These are phyloP conservation scores for Sterrhoptilus dennistouni DNA, from an alignment of 2,113 vertebrate species.

Conservation along the genomic window DNA sequence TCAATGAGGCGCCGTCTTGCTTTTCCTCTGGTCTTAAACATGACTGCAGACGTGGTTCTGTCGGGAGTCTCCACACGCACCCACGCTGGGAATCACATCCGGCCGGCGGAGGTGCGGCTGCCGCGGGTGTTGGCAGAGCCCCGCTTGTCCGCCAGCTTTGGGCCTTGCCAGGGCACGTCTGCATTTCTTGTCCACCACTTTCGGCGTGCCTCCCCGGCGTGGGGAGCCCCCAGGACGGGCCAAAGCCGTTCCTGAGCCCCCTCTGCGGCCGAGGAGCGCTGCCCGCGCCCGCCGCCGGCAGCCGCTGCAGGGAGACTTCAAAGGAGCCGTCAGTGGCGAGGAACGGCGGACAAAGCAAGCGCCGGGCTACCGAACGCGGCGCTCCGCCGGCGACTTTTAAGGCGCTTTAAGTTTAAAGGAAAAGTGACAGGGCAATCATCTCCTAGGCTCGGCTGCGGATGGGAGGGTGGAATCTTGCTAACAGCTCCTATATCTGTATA, in stretches of 20 bases:
- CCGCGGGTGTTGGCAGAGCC: neutral
- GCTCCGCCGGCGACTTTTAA: neutral
- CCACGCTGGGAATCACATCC: accelerated
- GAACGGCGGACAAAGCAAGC: neutral
- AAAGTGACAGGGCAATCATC: neutral
- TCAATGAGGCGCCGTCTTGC: neutral
- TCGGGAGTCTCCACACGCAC: accelerated
- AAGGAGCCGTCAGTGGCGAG: neutral
- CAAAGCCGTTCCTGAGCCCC: accelerated
- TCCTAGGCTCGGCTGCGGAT: neutral
- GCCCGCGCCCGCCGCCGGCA: neutral
- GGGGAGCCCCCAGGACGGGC: neutral
- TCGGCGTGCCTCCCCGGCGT: no score
- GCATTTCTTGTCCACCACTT: neutral
- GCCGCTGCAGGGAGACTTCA: neutral
- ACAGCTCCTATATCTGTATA: conserved; percentile 48
- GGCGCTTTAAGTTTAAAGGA: neutral
- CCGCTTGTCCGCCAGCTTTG: neutral
- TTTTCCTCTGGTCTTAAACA: neutral
- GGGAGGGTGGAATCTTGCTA: conserved; percentile 30
- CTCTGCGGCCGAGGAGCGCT: neutral
- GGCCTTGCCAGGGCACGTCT: neutral
- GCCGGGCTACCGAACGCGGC: neutral
- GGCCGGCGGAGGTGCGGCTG: neutral
- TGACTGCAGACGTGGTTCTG: accelerated